Base-by-base conservation (phyloP, 2,888 invertebrate species). In the Stenoptilia bipunctidactyla region DNA sequence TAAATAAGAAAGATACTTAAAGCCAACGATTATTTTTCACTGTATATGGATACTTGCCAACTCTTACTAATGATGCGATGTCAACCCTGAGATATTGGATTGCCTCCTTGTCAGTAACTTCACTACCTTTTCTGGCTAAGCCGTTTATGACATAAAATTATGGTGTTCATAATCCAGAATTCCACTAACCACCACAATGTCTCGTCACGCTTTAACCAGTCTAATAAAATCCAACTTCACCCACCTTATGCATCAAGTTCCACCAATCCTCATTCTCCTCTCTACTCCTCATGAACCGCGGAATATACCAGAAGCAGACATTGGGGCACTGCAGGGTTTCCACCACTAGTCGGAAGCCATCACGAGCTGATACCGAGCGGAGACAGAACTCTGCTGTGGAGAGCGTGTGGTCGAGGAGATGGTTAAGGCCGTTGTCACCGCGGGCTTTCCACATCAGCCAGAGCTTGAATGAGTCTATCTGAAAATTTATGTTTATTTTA, bases 381-480 rank as follows among this genome's bases (percentile, higher is more conserved):
- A 67, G 40, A 47, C 92, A 88, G 54, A 87, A 83, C 48, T 87
- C 80, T 0, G 90, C 87, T 39, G 85, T 76, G 1, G 83, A 72
- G 74, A 93, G 88, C 0, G 89, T 87, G 38, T 85, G 85, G 49
- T 94, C 90, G 0, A 92, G 85, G 0, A 90, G 74, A 0, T 58
- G 51, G 36, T 76, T 75, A 1, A 92, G 79, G 0, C 89, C 89
- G 0, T 57, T 56, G 37, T 88, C 87, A 0, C 93, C 93, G 0
- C 92, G 85, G 0, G 93, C 92, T 61, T 94, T 92, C 90, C 96
- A 93, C 91, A 95, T 93, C 47, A 95, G 70, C 96, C 97, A 97
- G 4, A 97, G 85, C 70, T 97, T 97, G 61, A 96, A 91, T 1
- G 93, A 90, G 65, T 97, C 97, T 40, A 94, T 87, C 87, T 88